phyloP scores from a whole-genome alignment of 2,113 vertebrate genomes.

The Phasianus colchicus region DNA sequence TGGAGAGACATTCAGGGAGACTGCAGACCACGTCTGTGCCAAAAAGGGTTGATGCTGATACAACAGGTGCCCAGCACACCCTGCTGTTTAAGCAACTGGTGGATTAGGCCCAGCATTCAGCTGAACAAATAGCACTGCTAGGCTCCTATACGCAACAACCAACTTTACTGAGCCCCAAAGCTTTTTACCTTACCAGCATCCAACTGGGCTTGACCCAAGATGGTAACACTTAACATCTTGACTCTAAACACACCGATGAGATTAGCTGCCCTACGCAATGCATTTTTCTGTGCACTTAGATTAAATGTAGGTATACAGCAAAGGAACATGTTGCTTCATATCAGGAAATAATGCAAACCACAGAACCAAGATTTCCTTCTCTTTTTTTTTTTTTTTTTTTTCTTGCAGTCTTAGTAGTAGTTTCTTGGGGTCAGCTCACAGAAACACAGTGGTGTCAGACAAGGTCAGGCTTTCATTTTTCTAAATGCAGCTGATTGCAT shows the following conservation, averaged over 20 bases:
- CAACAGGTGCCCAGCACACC: not conserved
- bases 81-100: not conserved
- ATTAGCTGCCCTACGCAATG: not conserved
- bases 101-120: not conserved
- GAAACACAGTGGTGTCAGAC: not conserved
- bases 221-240: fast-evolving
- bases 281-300: not conserved
- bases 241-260: not conserved
- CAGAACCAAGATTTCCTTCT: conserved; percentile 19
- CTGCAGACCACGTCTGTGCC: not conserved
- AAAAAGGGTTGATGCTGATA: not conserved
- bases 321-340: not conserved
- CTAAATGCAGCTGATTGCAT: not conserved
- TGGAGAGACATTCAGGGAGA: not conserved
- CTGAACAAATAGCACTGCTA: not conserved
- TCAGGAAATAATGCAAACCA: conserved; percentile 25
- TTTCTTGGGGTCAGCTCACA: not conserved
- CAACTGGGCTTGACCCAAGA: not conserved
- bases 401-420: not conserved
- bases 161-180: not conserved
- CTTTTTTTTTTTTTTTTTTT: not conserved
- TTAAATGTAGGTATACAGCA: not conserved
- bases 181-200: not conserved
- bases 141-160: not conserved
- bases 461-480: not conserved